These are phyloP conservation scores for Chloromyia formosa DNA, from an alignment of 2,888 invertebrate genomes.

Conservation along the genomic window DNA sequence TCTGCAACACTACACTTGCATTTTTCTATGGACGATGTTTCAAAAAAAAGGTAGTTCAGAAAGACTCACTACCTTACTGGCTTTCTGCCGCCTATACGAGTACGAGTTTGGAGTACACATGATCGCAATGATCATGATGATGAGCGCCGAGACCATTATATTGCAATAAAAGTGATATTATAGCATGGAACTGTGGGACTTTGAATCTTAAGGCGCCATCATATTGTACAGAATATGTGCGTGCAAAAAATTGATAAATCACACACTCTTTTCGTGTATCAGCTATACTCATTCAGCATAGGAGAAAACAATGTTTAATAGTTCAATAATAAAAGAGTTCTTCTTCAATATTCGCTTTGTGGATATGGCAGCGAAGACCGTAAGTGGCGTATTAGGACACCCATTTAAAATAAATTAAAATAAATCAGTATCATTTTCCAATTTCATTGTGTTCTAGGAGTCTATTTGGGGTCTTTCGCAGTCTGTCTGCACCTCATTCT, in stretches of 20 bases:
- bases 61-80: no score
- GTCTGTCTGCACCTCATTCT: background rate
- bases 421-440: no score
- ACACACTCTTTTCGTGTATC: slow-evolving; percentile 15
- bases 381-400: no score
- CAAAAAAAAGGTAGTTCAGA: no score
- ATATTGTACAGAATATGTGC: slow-evolving; percentile 38
- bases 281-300: background rate
- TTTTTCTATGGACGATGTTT: background rate
- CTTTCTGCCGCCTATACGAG: background rate
- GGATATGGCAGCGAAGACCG: no score
- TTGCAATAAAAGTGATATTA: slow-evolving; percentile 38
- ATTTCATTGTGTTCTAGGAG: no score
- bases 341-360: no score
- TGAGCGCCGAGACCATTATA: slow-evolving; percentile 29
- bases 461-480: no score
- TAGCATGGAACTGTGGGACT: slow-evolving; percentile 15
- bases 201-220: slow-evolving; percentile 40
- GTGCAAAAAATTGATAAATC: slow-evolving; percentile 46
- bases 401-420: no score
- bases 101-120: background rate
- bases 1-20: background rate
- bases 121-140: background rate
- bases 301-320: slow-evolving; percentile 10
- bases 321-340: no score